Percentiles rank a stretch among this genome's conserved stretches.
Evolutionary conservation across 2,888 invertebrate genomes (phyloP).

Genomic region (Drosophila kambysellisi): DNA sequence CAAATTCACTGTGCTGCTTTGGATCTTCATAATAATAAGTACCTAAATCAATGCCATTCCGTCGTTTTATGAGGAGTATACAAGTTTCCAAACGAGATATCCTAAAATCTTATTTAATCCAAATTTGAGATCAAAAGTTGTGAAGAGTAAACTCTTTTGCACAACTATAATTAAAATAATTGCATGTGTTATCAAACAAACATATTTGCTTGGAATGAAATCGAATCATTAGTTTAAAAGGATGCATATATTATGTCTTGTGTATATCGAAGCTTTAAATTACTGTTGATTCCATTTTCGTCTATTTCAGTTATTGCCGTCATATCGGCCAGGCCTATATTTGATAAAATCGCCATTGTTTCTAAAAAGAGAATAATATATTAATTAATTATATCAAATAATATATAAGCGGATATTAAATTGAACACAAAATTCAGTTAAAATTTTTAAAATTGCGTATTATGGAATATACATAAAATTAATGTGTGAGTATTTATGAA

Average conservation of each 20-base stretch:
- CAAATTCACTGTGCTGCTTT: too few species aligned
- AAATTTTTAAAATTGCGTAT: too few species aligned
- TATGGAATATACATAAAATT: not conserved
- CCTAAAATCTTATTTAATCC: not conserved
- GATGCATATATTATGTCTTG: conserved; percentile 96
- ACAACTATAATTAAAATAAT: not conserved
- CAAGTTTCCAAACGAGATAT: not conserved
- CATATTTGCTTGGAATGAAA: not conserved
- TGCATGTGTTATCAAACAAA: not conserved
- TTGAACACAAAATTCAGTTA: not conserved
- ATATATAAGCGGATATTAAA: not conserved
- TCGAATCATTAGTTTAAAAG: conserved; percentile 85
- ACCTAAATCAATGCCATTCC: too few species aligned
- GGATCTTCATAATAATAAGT: too few species aligned
- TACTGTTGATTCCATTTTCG: conserved; percentile 94
- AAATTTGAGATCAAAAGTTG: not conserved
- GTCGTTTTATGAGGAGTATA: not conserved
- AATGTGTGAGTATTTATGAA: not conserved
- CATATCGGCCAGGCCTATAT: conserved; percentile 95
- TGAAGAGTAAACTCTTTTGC: not conserved
- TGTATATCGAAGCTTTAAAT: conserved; percentile 92
- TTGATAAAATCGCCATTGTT: conserved; percentile 80
- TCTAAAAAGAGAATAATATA: conserved; percentile 62
- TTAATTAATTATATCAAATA: not conserved
- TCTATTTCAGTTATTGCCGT: conserved; percentile 95